phyloP scores from a whole-genome alignment of 2,113 vertebrate species.

The Chiloscyllium plagiosum region DNA sequence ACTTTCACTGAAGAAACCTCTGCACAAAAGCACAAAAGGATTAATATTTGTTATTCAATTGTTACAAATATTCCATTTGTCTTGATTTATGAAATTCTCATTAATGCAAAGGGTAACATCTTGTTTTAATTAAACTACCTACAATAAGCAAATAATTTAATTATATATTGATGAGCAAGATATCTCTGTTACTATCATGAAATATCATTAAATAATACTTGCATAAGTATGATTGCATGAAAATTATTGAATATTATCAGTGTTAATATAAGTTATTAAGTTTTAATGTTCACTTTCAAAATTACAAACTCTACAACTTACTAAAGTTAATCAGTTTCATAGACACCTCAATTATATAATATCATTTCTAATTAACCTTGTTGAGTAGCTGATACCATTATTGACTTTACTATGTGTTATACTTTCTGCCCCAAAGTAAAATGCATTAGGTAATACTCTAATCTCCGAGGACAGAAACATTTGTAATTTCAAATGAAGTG shows the following conservation, averaged over 20 bases:
- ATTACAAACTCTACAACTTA: not conserved
- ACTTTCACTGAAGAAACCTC: not conserved
- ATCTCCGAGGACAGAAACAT: not conserved
- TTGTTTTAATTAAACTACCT: not conserved
- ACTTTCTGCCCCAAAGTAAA: not conserved
- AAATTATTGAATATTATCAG: not conserved
- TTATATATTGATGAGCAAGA: not conserved
- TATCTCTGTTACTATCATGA: not conserved
- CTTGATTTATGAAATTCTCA: not conserved
- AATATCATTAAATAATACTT: not conserved
- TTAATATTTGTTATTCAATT: constrained; percentile 4
- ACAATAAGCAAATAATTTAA: not conserved
- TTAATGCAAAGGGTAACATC: not conserved
- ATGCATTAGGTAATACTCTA: not conserved
- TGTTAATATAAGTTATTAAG: not conserved
- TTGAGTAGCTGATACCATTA: not conserved
- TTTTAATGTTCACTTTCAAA: not conserved
- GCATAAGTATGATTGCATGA: not conserved
- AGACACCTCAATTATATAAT: not conserved
- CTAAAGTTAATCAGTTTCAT: not conserved
- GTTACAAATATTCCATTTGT: not conserved
- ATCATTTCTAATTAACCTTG: not conserved
- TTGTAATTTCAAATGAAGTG: not conserved
- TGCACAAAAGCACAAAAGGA: not conserved
- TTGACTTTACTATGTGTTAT: not conserved